Percentiles rank a stretch among this genome's conserved stretches.
Evolutionary conservation across 2,113 vertebrate species (phyloP).

Genomic region (Danionella cerebrum): DNA sequence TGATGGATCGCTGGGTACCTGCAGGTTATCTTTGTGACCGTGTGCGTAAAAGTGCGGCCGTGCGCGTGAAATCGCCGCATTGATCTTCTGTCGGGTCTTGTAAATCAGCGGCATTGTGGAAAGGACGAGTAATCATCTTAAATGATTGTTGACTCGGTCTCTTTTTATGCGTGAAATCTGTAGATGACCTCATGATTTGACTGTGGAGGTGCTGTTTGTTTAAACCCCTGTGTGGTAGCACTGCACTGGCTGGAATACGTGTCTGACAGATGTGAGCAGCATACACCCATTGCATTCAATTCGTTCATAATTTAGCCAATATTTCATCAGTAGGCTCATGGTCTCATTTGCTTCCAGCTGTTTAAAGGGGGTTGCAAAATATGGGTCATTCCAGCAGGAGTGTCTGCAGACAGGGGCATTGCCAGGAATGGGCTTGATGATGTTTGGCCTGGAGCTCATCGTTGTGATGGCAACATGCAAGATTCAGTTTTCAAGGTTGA

Average conservation of each 20-base stretch:
- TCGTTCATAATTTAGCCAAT: conserved; percentile 14
- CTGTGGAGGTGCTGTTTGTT: not conserved
- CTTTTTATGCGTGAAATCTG: too few relatives aligned
- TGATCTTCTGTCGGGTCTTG: conserved; percentile 11
- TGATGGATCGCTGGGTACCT: not conserved
- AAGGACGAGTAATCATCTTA: conserved; percentile 36
- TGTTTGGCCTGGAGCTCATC: not conserved
- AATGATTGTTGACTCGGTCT: not conserved
- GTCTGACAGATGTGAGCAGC: not conserved
- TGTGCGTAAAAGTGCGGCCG: not conserved
- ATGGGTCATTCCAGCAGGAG: conserved; percentile 23
- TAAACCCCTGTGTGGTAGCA: not conserved
- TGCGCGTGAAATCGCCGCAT: not conserved
- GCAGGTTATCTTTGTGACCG: not conserved
- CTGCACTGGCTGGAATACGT: not conserved
- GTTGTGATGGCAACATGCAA: not conserved
- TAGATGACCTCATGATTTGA: not conserved
- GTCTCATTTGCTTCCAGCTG: not conserved
- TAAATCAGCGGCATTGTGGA: not conserved
- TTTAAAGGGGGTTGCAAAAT: conserved; percentile 18
- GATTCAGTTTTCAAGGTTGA: not conserved
- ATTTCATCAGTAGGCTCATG: not conserved
- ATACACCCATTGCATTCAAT: not conserved
- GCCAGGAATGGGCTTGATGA: not conserved
- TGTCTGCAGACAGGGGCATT: not conserved